These are phyloP conservation scores for Harpagoxenus sublaevis DNA, from an alignment of 2,888 invertebrate genomes.

Conservation along the genomic window DNA sequence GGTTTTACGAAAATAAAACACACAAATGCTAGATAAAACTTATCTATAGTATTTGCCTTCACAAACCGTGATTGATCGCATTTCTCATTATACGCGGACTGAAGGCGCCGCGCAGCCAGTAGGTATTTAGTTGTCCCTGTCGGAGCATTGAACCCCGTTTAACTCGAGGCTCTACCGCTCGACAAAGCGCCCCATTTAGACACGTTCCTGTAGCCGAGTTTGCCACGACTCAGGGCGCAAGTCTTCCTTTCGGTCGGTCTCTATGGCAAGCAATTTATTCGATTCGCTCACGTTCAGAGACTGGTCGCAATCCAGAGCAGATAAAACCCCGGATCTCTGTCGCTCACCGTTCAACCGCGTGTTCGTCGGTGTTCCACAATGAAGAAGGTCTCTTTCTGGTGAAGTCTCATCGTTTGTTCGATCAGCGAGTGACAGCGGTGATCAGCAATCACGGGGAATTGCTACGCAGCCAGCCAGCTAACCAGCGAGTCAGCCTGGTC, in stretches of 20 bases:
- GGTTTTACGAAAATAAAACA: background rate
- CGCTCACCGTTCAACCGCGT: slow-evolving; percentile 46
- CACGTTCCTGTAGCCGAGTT: slow-evolving; percentile 64
- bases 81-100: slow-evolving; percentile 5
- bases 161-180: background rate
- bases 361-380: slow-evolving; percentile 30
- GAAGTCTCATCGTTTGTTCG: background rate
- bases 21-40: slow-evolving; percentile 26
- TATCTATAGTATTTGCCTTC: slow-evolving; percentile 27
- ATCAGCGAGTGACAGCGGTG: background rate
- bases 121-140: background rate
- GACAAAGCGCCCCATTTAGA: background rate
- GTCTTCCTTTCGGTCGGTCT: slow-evolving; percentile 68
- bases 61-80: slow-evolving; percentile 8
- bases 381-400: background rate
- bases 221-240: slow-evolving; percentile 71
- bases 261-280: slow-evolving; percentile 73
- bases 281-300: slow-evolving; percentile 68
- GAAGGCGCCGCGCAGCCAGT: background rate
- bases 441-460: background rate
- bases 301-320: slow-evolving; percentile 66
- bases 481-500: background rate
- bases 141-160: slow-evolving; percentile 15
- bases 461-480: background rate
- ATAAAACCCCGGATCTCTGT: background rate